Conservation (phyloP, 2,113 vertebrate genomes). For the Phyllostomus discolor region DNA sequence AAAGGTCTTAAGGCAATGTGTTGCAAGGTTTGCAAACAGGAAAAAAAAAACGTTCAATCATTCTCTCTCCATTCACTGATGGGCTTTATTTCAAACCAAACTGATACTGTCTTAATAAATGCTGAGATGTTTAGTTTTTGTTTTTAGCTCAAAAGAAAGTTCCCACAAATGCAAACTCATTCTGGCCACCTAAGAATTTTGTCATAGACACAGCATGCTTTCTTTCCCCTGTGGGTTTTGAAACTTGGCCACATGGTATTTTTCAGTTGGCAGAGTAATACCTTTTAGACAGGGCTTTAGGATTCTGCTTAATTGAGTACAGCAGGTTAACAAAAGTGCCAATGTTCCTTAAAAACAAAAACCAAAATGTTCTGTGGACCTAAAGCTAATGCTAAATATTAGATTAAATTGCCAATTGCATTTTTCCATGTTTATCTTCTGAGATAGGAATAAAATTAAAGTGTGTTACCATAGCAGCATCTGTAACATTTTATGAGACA, state of each 20-base stretch:
- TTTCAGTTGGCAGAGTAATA: slow-evolving; percentile 52
- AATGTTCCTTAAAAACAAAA: slow-evolving; percentile 47
- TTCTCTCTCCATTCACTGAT: not conserved
- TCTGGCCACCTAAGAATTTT: slow-evolving; percentile 42
- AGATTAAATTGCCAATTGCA: slow-evolving; percentile 51
- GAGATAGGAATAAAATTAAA: slow-evolving; percentile 77
- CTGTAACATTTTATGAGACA: slow-evolving; percentile 76
- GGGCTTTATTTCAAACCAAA: slow-evolving; percentile 15
- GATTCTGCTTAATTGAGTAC: slow-evolving; percentile 49
- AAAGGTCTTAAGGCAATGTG: not conserved
- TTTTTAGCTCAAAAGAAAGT: slow-evolving; percentile 34
- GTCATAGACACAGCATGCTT: slow-evolving; percentile 24
- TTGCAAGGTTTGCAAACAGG: not conserved
- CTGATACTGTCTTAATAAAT: slow-evolving; percentile 26
- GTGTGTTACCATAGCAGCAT: slow-evolving; percentile 70
- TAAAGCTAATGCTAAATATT: slow-evolving; percentile 51
- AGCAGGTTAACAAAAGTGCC: slow-evolving; percentile 53
- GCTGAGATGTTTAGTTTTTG: slow-evolving; percentile 22
- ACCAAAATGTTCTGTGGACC: slow-evolving; percentile 1
- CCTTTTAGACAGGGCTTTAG: slow-evolving; percentile 31
- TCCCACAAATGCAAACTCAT: slow-evolving; percentile 49
- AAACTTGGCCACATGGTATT: slow-evolving; percentile 49
- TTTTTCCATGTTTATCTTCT: slow-evolving; percentile 67
- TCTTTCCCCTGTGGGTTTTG: slow-evolving; percentile 53
- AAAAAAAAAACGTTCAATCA: not conserved